Evolutionary conservation across 2,888 invertebrate genomes (phyloP), one percentile per base, ranked within the genome.

Genomic region (Microctonus brassicae): DNA sequence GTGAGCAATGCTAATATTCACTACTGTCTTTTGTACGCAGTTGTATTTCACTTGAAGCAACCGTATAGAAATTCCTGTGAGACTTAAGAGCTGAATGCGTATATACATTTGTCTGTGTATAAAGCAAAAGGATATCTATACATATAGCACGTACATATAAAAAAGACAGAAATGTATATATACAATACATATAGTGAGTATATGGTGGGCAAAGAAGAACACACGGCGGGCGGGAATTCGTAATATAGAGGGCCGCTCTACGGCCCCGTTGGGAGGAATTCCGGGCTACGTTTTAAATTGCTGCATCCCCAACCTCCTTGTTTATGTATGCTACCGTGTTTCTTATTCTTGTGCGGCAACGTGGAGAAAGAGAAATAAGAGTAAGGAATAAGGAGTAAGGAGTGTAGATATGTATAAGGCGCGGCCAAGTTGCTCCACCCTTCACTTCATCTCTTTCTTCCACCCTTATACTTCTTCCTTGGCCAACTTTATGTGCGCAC

Each of bases 221-320:
- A 73, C 63, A 71, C 64, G 67, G 64, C 71, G 79, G 80, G 82
- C 80, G 80, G 83, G 86, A 87, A 87, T 87, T 86, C 84, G 86
- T 86, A 86, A 87, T 86, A 84, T 79, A 83, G 85, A 87, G 86
- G 85, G 87, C 85, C 83, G 86, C 82, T 86, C 84, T 87, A 87
- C 86, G 86, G 85, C 87, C 80, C 87, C 87, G 80, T 66, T 84
- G 87, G 87, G 87, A 87, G 86, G 86, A 86, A 87, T 87, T 87
- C 87, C 86, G 85, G 87, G 87, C 86, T 87, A 87, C 87, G 87
- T 87, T 87, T 87, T 87, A 87, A 87, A 87, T 87, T 87, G 87
- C 87, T 85, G 87, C 87, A 87, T 86, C 86, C 87, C 86, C 85
- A 82, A 83, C 85, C 87, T 85, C 81, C 85, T 87, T 87, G 87